Base-by-base conservation (phyloP, 2,113 vertebrate species). In the Elephas maximus region DNA sequence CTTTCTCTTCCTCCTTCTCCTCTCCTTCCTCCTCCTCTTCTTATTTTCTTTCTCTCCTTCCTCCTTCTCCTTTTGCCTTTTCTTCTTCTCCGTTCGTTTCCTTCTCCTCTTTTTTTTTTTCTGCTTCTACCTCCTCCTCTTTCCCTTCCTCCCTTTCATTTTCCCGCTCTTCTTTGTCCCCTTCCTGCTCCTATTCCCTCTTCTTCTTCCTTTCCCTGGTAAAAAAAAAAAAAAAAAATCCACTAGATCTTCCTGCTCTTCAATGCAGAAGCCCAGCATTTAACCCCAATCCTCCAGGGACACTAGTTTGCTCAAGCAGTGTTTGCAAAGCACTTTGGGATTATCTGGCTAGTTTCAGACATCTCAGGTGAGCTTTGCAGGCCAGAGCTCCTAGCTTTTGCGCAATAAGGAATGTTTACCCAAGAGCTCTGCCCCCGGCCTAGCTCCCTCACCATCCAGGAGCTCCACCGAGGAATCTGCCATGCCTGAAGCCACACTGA, bases 301-400 rank as follows among this genome's bases (percentile, higher is more conserved):
- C 37, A 4, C 24, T 51, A 0, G 76, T 41, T 37, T 12, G 78
- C 67, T 65, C 1, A 5, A 5, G 48, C 1, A 65, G 87, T 97
- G 93, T 97, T 97, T 97, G 95, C 90, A 33, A 44, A 96, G 83
- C 1, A 4, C 85, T 94, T 69, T 0, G 4, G 51, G 88, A 81
- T 51, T 45, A 51, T 30, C 26, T 26, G 3, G 15, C 86, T 12
- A 23, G 33, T 33, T 41, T 63, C 57, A 37, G 41, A 88, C n/a
- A 0, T 44, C 30, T 57, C 79, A n/a, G 82, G 89, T 79, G 79
- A 87, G 86, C 41, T 69, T n/a, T 24, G 67, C 0, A 3, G 51
- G 24, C 37, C 62, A 6, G 80, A 77, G 33, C 84, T 51, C 20
- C 3, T 51, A 65, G 93, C 77, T 17, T 67, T 23, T 20, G 81